These are phyloP conservation scores for Peromyscus attwateri DNA, from an alignment of 2,797 vertebrate genomes.

Conservation along the genomic window DNA sequence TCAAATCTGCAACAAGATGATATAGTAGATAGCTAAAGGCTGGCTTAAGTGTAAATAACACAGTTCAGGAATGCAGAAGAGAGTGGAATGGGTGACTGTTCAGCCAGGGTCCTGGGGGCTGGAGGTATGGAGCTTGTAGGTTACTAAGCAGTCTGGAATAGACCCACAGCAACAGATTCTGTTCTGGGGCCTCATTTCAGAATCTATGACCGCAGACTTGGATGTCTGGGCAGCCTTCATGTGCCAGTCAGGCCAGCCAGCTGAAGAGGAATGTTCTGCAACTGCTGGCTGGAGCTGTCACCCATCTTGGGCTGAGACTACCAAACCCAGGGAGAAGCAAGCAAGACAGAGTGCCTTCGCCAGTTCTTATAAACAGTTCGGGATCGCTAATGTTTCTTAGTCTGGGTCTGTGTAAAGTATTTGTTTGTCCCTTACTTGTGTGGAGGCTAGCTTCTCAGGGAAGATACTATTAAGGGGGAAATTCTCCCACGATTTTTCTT, in stretches of 20 bases:
- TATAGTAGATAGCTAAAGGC: background rate
- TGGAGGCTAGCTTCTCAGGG: background rate
- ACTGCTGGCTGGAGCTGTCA: background rate
- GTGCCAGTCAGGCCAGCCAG: background rate
- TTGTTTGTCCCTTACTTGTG: background rate
- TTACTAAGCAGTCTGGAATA: background rate
- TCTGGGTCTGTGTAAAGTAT: constrained; percentile 5
- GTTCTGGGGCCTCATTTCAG: background rate
- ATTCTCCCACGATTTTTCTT: constrained; percentile 37
- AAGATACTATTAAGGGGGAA: constrained; percentile 54
- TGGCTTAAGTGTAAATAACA: background rate
- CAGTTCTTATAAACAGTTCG: constrained; percentile 30
- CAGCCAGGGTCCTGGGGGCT: background rate
- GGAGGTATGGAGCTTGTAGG: background rate
- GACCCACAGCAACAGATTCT: background rate
- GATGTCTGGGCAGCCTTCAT: background rate
- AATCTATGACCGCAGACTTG: background rate
- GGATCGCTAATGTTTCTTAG: background rate
- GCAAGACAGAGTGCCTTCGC: constrained; percentile 1
- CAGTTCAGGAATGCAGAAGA: background rate
- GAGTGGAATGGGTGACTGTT: background rate
- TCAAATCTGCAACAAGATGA: constrained; percentile 42
- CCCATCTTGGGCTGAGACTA: background rate
- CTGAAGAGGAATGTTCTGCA: background rate
- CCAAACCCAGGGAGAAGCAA: background rate